Base-by-base conservation (phyloP, 2,113 vertebrate species). In the Gnathonemus longibarbis region DNA sequence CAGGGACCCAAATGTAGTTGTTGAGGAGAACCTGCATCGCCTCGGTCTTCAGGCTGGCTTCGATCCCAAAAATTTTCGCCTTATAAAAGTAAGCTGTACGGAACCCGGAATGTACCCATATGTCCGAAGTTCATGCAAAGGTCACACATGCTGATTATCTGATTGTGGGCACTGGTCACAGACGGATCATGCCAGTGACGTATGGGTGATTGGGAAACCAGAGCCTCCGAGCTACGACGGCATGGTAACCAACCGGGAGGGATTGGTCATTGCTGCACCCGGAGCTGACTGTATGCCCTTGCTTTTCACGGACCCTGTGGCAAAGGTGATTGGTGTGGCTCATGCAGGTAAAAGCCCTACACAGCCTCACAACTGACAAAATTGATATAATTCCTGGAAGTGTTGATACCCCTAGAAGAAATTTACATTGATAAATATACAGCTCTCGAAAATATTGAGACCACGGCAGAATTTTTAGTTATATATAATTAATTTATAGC, bases 221-320 rank as follows among this genome's bases (percentile, higher is more conserved):
- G 96, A 97, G 88, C 98, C 98, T 0, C 91, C 95, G 2, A 94
- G 92, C 90, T 99, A 98, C 10, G 98, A 99, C 91, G 97, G 96
- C n/a, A 95, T 99, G 89, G 96, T 97, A 39, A 97, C 98, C 0
- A 93, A 98, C 88, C 96, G 93, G 92, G 95, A 66, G 1, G 96
- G 95, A 3, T 92, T 97, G 70, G 97, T 97, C 0, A 89, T 99
- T 85, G 96, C 97, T 0, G 98, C 98, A 80, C 97, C 97, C 0
- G 97, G 98, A 0, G 98, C 98, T 42, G 98, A 99, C 92, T 99
- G 98, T 94, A 97, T 99, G 92, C 97, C 98, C 0, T 91, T 99
- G 90, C 94, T 99, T 83, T 98, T 99, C 90, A 96, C 97, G 85
- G 98, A 99, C 93, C 97, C 97, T 2, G 95, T 97, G 92, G 93